phyloP scores from a whole-genome alignment of 2,888 invertebrate species.

The Furcula furcula region DNA sequence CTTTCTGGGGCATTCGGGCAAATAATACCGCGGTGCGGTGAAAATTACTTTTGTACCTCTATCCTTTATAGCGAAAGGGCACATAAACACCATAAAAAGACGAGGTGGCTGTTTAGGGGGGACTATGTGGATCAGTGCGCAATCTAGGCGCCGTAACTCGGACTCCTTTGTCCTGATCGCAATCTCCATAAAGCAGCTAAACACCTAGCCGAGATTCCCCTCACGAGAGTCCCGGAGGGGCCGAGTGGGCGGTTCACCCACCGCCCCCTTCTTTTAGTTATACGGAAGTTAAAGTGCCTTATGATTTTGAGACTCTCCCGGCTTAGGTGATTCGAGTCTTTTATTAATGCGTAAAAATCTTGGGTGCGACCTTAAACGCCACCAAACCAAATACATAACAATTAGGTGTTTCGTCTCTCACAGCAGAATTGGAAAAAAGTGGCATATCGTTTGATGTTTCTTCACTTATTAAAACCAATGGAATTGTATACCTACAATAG shows the following conservation, averaged over 20 bases:
- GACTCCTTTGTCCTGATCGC: constrained; percentile 77
- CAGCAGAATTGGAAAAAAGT: constrained; percentile 8
- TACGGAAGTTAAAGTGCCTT: constrained; percentile 64
- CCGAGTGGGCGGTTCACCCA: constrained; percentile 30
- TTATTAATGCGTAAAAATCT: constrained; percentile 65
- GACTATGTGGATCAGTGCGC: constrained; percentile 62
- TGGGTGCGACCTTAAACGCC: constrained; percentile 38
- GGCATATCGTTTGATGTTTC: constrained; percentile 3
- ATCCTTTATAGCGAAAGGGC: constrained; percentile 7
- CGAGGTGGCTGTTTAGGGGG: constrained; percentile 40
- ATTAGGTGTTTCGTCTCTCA: constrained; percentile 28
- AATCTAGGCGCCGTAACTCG: constrained; percentile 69
- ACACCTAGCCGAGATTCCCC: constrained; percentile 73
- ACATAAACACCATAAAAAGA: constrained; percentile 34
- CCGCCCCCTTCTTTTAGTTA: constrained; percentile 46
- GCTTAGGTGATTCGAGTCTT: constrained; percentile 46
- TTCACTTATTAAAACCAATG: not conserved
- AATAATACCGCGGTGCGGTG: not conserved
- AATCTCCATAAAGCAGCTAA: constrained; percentile 80
- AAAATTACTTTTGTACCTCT: not conserved
- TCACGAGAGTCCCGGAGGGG: constrained; percentile 36
- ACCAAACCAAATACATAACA: constrained; percentile 47
- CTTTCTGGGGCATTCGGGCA: too few species aligned
- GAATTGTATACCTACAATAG: too few species aligned
- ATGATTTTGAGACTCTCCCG: constrained; percentile 59